Percentiles rank a stretch among this genome's conserved stretches.
These are phyloP conservation scores for Dasypus novemcinctus DNA, from an alignment of 2,113 vertebrate species.

Conservation along the genomic window DNA sequence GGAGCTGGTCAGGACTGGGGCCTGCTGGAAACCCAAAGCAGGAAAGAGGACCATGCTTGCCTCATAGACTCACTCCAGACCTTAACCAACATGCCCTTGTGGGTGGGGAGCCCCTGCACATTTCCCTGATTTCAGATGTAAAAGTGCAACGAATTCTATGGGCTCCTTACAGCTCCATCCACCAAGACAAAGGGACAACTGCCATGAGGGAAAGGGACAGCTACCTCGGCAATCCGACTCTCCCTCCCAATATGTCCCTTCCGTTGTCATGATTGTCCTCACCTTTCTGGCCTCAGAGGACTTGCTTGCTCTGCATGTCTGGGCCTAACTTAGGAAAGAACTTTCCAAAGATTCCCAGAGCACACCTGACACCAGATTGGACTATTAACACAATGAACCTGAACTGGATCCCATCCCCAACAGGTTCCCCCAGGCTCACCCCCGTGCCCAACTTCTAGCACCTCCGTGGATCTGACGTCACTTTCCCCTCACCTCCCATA, in stretches of 20 bases:
- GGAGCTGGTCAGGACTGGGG: rapidly evolving
- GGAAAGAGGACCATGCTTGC: not conserved
- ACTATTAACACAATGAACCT: rapidly evolving
- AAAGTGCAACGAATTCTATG: not conserved
- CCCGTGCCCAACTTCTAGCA: not conserved
- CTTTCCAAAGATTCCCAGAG: not conserved
- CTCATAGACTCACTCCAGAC: not conserved
- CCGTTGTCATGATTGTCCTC: rapidly evolving
- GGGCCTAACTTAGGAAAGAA: no score
- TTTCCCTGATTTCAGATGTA: not conserved
- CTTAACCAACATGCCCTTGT: rapidly evolving
- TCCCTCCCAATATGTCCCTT: rapidly evolving
- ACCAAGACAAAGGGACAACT: not conserved
- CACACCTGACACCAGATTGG: not conserved
- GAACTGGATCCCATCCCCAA: rapidly evolving
- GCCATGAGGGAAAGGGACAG: not conserved
- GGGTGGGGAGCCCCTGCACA: rapidly evolving
- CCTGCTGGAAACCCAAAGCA: not conserved
- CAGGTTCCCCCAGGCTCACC: rapidly evolving
- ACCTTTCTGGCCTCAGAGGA: rapidly evolving
- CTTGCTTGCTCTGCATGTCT: rapidly evolving
- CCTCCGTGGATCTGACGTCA: not conserved
- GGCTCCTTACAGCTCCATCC: not conserved
- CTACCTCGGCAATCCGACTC: rapidly evolving
- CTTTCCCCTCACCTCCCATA: not conserved